phyloP scores from a whole-genome alignment of 2,888 invertebrate genomes.

The Aspidiotus rigidus region DNA sequence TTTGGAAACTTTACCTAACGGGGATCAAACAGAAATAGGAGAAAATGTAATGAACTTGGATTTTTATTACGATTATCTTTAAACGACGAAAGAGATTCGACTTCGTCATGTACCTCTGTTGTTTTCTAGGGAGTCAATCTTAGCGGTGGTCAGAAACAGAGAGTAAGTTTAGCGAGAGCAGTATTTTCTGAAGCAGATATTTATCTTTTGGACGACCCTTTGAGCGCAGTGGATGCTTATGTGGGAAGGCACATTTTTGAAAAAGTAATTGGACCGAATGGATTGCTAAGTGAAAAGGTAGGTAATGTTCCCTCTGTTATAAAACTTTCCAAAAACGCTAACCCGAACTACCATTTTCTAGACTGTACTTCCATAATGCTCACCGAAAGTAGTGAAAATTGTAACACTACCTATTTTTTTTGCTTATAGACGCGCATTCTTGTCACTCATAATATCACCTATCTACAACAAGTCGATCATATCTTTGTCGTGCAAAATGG shows the following conservation, averaged over 20 bases:
- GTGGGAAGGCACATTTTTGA: slow-evolving; percentile 58
- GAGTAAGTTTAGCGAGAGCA: slow-evolving; percentile 83
- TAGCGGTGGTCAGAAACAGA: slow-evolving; percentile 87
- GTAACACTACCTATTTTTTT: background rate
- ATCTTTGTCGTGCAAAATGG: slow-evolving; percentile 85
- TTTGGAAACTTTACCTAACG: slow-evolving; percentile 87
- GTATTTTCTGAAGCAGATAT: slow-evolving; percentile 81
- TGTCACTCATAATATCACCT: slow-evolving; percentile 92
- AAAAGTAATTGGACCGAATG: slow-evolving; percentile 50
- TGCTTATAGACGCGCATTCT: slow-evolving; percentile 63
- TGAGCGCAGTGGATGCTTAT: slow-evolving; percentile 57
- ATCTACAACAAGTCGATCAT: slow-evolving; percentile 78
- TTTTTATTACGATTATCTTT: no score
- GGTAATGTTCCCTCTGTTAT: background rate
- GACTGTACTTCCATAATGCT: no score
- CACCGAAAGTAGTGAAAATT: no score
- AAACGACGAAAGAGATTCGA: no score
- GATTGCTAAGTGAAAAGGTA: slow-evolving; percentile 44
- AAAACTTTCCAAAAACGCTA: no score
- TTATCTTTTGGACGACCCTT: slow-evolving; percentile 90
- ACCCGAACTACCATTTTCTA: no score
- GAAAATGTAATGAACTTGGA: slow-evolving; percentile 6
- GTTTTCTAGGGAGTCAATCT: slow-evolving; percentile 59
- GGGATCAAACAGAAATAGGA: slow-evolving; percentile 95
- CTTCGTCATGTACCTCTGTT: no score